Evolutionary conservation across 1,140 invertebrate species (phyloP), one percentile per base, ranked within the genome.

Genomic region (Aradophagus sp.): DNA sequence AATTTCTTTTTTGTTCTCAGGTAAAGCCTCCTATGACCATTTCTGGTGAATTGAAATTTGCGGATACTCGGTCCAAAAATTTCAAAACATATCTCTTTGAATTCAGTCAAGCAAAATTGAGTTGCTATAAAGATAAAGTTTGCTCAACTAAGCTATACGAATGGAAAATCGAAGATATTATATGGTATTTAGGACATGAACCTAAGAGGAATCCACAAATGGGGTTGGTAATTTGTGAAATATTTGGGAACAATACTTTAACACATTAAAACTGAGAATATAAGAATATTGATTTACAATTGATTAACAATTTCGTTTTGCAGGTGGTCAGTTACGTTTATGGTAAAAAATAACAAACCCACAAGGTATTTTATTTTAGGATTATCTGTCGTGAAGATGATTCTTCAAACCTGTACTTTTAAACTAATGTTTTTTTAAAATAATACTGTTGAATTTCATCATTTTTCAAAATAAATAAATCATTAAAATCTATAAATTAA

Each of bases 171-270:
- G 91, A 94, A 79, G 91, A 94, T 77, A 89, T 94, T 32, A 79
- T 91, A 5, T 93, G 93, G 91, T 96, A 95, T 83, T 84, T 93
- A 52, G 94, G 95, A 6, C 89, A 91, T 76, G 94, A 96, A 76
- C 79, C 89, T 1, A 95, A 94, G 78, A 85, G 93, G 47, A 91
- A 91, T 80, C 90, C 93, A n/a, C 92, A 92, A 45, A 90, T 89
- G 56, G 90, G 87, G 88, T 89, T 82, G 76, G 74, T 79, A 4
- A 14, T 2, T 12, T 13, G n/a, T n/a, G n/a, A n/a, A n/a, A n/a
- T n/a, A n/a, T n/a, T n/a, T n/a, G n/a, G n/a, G n/a, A n/a, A n/a
- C n/a, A n/a, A n/a, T n/a, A n/a, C n/a, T n/a, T n/a, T n/a, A n/a
- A n/a, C n/a, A n/a, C n/a, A n/a, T n/a, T n/a, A n/a, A n/a, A n/a